phyloP scores from a whole-genome alignment of 2,888 invertebrate genomes.

The Andrena praecox region DNA sequence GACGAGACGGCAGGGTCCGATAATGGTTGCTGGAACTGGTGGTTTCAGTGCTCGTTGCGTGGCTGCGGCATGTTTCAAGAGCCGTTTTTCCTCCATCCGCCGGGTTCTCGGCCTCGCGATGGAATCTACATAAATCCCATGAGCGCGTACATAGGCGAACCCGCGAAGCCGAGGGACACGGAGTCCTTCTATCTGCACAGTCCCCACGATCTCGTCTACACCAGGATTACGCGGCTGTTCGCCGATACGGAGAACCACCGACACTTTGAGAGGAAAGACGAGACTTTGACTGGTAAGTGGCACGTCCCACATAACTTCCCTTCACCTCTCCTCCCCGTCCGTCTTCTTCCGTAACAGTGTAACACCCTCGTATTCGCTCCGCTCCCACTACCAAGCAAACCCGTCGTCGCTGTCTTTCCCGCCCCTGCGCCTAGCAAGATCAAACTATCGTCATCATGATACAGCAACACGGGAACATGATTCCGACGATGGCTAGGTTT shows the following conservation, averaged over 20 bases:
- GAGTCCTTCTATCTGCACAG: slow-evolving; percentile 95
- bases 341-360: too few relatives aligned
- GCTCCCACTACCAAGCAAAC: too few relatives aligned
- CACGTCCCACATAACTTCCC: slow-evolving; percentile 74
- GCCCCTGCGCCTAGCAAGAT: too few relatives aligned
- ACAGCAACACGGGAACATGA: too few relatives aligned
- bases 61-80: slow-evolving; percentile 83
- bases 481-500: too few relatives aligned
- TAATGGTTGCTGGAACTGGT: slow-evolving; percentile 26
- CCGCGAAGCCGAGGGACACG: slow-evolving; percentile 78
- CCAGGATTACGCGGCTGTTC: slow-evolving; percentile 94
- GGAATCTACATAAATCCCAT: slow-evolving; percentile 95
- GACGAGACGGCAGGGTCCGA: slow-evolving; percentile 16
- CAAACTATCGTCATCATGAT: too few relatives aligned
- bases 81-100: slow-evolving; percentile 83
- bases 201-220: slow-evolving; percentile 92
- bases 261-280: slow-evolving; percentile 80
- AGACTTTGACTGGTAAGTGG: slow-evolving; percentile 83
- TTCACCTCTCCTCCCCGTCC: background rate
- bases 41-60: slow-evolving; percentile 79
- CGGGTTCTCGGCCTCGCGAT: slow-evolving; percentile 87
- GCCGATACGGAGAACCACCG: slow-evolving; percentile 84
- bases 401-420: too few relatives aligned
- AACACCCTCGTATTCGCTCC: too few relatives aligned
- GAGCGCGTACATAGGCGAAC: slow-evolving; percentile 85